Base-by-base conservation (phyloP, 2,888 invertebrate species). In the Pilophorus perplexus region DNA sequence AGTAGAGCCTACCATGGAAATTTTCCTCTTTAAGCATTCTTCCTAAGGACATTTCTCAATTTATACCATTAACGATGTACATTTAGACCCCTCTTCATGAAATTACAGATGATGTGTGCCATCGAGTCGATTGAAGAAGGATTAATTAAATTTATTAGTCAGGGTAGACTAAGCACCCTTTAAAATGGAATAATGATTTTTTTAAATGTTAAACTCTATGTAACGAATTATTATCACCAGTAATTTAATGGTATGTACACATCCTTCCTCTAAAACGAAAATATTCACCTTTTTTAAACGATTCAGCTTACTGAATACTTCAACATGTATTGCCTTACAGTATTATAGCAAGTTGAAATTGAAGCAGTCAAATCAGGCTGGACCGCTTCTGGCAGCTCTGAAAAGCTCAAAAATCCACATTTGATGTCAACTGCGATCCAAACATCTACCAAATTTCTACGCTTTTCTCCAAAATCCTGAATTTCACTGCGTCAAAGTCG, bases 141-240 rank as follows among this genome's bases (percentile, higher is more conserved):
- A 38, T 38, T 55, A n/a, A n/a, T n/a, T n/a, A n/a, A n/a, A n/a
- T 14, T 38, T 18, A 38, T 55, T 55, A 55, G 55, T 38, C 55
- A 22, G 55, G 55, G 55, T 55, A 55, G 38, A 37, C 20, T 55
- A 38, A 55, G 27, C 28, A 28, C 38, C 55, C 38, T 52, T 27
- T 14, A 50, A 50, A 27, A n/a, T n/a, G 16, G 14, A 55, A 37
- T 55, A 55, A 20, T 55, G 55, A 38, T 55, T 55, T 52, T 28
- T n/a, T 46, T 33, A 42, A 55, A 38, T 38, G 25, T 38, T 52
- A 55, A 55, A 22, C 55, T 42, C 12, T 38, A 38, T 55, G 22
- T 55, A 55, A 55, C 55, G 55, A 55, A 55, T 55, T 55, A 55
- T 33, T 52, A 52, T 38, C 55, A 55, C 55, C 38, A 38, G 20